A percentile compares a stretch with the other conserved stretches of the same genome.
Evolutionary conservation across 2,113 vertebrate species (phyloP).

Genomic region (Anguilla rostrata): DNA sequence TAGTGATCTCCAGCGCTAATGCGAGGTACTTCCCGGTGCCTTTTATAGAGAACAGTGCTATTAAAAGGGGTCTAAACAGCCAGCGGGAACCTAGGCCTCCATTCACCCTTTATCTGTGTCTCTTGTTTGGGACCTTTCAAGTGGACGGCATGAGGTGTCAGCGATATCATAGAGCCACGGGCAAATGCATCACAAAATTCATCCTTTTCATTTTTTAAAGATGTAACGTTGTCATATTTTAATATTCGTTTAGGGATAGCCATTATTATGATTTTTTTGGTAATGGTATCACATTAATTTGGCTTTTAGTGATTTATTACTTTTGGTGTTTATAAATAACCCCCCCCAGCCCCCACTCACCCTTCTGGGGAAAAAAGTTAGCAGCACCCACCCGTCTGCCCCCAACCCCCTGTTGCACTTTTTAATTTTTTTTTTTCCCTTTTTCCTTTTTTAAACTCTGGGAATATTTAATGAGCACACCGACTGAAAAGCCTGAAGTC

Average conservation of each 20-base stretch:
- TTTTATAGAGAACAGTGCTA: conserved; percentile 86
- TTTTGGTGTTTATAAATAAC: conserved; percentile 46
- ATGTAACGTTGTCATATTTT: not conserved
- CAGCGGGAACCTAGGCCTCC: conserved; percentile 81
- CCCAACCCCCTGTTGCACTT: conserved; percentile 82
- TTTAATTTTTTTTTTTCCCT: conserved; percentile 64
- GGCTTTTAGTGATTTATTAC: conserved; percentile 55
- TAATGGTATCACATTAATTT: conserved; percentile 37
- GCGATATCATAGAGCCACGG: conserved; percentile 88
- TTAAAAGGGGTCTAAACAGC: conserved; percentile 92
- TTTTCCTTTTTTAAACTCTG: conserved; percentile 46
- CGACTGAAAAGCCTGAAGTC: conserved; percentile 91
- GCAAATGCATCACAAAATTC: conserved; percentile 52
- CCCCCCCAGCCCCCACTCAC: conserved; percentile 11
- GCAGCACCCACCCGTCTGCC: conserved; percentile 35
- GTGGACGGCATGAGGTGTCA: conserved; percentile 89
- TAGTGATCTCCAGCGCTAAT: conserved; percentile 90
- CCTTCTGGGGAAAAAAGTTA: conserved; percentile 48
- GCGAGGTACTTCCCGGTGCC: conserved; percentile 88
- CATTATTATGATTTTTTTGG: not conserved
- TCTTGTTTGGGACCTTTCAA: conserved; percentile 83
- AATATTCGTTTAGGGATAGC: not conserved
- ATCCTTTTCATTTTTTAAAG: conserved; percentile 47
- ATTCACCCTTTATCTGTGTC: conserved; percentile 95
- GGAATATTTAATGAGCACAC: conserved; percentile 87